phyloP scores from a whole-genome alignment of 1,140 invertebrate genomes.

The Saxidomus purpurata region DNA sequence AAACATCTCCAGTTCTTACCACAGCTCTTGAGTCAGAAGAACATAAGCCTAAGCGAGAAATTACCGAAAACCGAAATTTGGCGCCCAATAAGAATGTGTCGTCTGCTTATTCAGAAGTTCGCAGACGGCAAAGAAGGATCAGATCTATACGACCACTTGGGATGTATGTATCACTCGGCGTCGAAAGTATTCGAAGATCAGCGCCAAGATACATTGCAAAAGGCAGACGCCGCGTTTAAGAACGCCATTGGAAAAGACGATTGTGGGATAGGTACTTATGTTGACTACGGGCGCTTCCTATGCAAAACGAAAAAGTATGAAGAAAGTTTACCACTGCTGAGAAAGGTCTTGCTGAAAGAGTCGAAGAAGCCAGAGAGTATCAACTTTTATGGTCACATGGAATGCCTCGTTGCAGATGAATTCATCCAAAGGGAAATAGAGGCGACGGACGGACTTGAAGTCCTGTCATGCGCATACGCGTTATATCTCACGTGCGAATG shows the following conservation, averaged over 20 bases:
- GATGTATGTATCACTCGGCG: slow-evolving; percentile 65
- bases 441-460: slow-evolving; percentile 43
- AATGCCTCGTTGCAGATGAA: slow-evolving; percentile 55
- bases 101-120: slow-evolving; percentile 62
- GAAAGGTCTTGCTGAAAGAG: slow-evolving; percentile 59
- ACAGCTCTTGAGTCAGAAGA: slow-evolving; percentile 57
- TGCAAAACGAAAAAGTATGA: slow-evolving; percentile 48
- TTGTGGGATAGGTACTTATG: slow-evolving; percentile 60
- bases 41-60: slow-evolving; percentile 54
- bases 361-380: slow-evolving; percentile 48
- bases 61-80: slow-evolving; percentile 57
- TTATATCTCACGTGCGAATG: slow-evolving; percentile 55
- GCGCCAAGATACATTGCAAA: slow-evolving; percentile 38
- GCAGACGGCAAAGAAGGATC: slow-evolving; percentile 59
- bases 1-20: slow-evolving; percentile 57
- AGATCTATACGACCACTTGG: slow-evolving; percentile 59
- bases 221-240: slow-evolving; percentile 62
- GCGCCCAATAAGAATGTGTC: slow-evolving; percentile 66
- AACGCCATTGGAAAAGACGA: slow-evolving; percentile 51
- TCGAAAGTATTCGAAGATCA: slow-evolving; percentile 51
- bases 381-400: slow-evolving; percentile 60
- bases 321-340: slow-evolving; percentile 41
- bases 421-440: slow-evolving; percentile 59
- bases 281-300: slow-evolving; percentile 60
- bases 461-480: slow-evolving; percentile 28